phyloP scores from a whole-genome alignment of 2,888 invertebrate species.

The Coenonympha arcania region DNA sequence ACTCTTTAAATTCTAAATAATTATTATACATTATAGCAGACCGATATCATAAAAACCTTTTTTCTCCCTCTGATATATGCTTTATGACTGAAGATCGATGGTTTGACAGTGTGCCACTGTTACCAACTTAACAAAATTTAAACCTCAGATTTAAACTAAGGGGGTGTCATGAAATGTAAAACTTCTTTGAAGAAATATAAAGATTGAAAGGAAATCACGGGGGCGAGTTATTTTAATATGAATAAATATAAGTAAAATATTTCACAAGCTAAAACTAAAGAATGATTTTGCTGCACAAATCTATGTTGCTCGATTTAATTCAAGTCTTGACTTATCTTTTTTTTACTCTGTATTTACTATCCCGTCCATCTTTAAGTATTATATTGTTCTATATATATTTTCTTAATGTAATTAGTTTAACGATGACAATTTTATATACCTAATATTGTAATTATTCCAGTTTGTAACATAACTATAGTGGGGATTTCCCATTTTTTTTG shows the following conservation, averaged over 20 bases:
- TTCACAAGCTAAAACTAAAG: slow-evolving; percentile 10
- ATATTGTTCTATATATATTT: slow-evolving; percentile 5
- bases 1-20: too few species aligned
- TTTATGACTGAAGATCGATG: not conserved
- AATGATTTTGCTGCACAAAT: slow-evolving; percentile 5
- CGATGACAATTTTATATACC: not conserved
- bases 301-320: slow-evolving; percentile 4
- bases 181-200: not conserved
- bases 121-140: not conserved
- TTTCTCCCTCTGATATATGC: not conserved
- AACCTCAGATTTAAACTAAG: not conserved
- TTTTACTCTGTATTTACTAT: slow-evolving; percentile 2
- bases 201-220: not conserved
- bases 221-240: not conserved
- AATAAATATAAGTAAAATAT: not conserved
- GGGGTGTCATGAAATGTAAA: not conserved
- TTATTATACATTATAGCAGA: too few species aligned
- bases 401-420: not conserved
- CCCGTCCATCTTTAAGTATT: slow-evolving; percentile 8
- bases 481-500: slow-evolving; percentile 1
- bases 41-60: not conserved
- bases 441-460: not conserved
- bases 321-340: not conserved
- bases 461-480: slow-evolving; percentile 7
- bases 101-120: not conserved